These are phyloP conservation scores for Microchrysa polita DNA, from an alignment of 2,888 invertebrate genomes.

Conservation along the genomic window DNA sequence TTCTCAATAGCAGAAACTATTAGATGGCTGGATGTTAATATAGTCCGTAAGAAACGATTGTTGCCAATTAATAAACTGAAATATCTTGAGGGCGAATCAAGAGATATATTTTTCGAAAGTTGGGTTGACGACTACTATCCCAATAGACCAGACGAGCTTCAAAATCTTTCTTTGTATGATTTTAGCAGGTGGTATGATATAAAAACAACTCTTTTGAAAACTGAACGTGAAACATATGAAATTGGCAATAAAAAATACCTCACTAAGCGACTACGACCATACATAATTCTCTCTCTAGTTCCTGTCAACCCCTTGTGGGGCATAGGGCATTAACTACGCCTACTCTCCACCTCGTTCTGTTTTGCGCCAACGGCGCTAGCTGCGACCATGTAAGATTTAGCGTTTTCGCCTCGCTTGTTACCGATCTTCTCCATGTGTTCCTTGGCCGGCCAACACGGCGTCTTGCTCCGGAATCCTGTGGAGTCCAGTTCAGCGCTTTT, in stretches of 20 bases:
- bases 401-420: too few species aligned
- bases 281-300: too few species aligned
- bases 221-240: neutral
- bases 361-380: too few species aligned
- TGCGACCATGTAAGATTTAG: too few species aligned
- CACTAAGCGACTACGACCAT: neutral
- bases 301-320: too few species aligned
- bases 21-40: conserved; percentile 53
- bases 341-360: too few species aligned
- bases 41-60: neutral
- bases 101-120: neutral
- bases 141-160: neutral
- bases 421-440: too few species aligned
- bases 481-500: too few species aligned
- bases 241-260: neutral
- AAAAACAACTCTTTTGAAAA: neutral
- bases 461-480: too few species aligned
- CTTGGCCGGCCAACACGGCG: too few species aligned
- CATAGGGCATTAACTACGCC: too few species aligned
- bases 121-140: neutral
- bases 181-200: neutral
- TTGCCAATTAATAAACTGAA: neutral
- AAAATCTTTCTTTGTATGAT: neutral
- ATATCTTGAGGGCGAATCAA: neutral
- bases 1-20: conserved; percentile 55